These are phyloP conservation scores for Pristionchus arcanus DNA, from an alignment of 2,888 invertebrate genomes.

Conservation along the genomic window DNA sequence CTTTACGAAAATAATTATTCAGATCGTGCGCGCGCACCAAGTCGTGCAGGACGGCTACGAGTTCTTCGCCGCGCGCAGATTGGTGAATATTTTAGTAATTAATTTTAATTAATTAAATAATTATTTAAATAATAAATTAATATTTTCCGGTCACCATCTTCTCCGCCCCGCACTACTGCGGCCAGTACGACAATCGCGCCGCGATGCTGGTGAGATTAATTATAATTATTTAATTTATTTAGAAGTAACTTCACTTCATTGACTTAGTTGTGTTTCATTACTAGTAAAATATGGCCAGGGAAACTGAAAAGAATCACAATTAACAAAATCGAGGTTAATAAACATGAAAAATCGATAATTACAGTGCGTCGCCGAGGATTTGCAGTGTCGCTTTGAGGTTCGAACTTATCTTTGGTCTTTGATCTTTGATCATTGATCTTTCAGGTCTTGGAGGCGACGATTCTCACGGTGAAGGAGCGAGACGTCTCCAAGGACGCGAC, in stretches of 20 bases:
- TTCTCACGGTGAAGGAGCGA: not conserved
- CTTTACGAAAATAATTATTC: not conserved
- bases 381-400: slow-evolving; percentile 8
- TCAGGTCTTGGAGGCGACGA: slow-evolving; percentile 14
- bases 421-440: not conserved
- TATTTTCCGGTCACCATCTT: slow-evolving; percentile 62
- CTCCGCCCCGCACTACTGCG: slow-evolving; percentile 69
- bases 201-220: slow-evolving; percentile 54
- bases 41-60: slow-evolving; percentile 76
- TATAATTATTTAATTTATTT: not conserved
- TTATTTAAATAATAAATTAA: not conserved
- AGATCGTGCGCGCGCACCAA: slow-evolving; percentile 83
- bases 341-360: not conserved
- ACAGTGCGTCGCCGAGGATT: slow-evolving; percentile 11
- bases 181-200: slow-evolving; percentile 60
- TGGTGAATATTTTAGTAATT: slow-evolving; percentile 52
- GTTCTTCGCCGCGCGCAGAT: slow-evolving; percentile 59
- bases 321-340: not conserved
- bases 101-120: too few species aligned
- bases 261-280: not conserved
- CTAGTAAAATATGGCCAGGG: not conserved
- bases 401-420: not conserved
- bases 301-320: too few species aligned
- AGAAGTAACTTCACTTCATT: not conserved
- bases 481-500: slow-evolving; percentile 3